Conservation (phyloP, 2,113 vertebrate genomes). For the Thermophis baileyi region DNA sequence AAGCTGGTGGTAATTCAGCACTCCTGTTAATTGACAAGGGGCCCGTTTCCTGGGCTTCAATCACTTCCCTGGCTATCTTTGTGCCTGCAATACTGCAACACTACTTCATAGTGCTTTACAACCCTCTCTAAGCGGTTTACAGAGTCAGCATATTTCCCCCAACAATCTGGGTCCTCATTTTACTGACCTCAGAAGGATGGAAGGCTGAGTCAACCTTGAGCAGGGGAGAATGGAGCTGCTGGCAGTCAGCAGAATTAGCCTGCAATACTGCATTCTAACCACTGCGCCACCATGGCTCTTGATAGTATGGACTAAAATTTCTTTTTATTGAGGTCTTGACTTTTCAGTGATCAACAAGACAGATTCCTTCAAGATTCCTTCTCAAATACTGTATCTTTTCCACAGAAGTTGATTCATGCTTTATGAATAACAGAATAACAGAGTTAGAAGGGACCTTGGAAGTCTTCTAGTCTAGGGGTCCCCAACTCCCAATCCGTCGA, state of each 20-base stretch:
- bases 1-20: too few species aligned
- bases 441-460: background rate
- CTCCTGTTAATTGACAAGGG: too few species aligned
- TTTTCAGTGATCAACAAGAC: background rate
- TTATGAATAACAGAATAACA: background rate
- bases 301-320: background rate
- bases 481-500: too few species aligned
- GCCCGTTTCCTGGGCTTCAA: too few species aligned
- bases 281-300: background rate
- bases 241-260: background rate
- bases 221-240: background rate
- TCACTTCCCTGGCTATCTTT: too few species aligned
- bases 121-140: background rate
- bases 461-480: background rate
- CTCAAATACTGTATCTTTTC: background rate
- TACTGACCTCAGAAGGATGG: background rate
- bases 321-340: background rate
- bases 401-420: background rate
- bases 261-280: background rate
- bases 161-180: background rate
- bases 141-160: background rate
- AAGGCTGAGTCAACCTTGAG: background rate
- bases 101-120: background rate
- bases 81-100: too few species aligned
- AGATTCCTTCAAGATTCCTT: background rate